Percentiles rank a stretch among this genome's conserved stretches.
These are phyloP conservation scores for Bombus turneri DNA, from an alignment of 1,140 invertebrate genomes.

Conservation along the genomic window DNA sequence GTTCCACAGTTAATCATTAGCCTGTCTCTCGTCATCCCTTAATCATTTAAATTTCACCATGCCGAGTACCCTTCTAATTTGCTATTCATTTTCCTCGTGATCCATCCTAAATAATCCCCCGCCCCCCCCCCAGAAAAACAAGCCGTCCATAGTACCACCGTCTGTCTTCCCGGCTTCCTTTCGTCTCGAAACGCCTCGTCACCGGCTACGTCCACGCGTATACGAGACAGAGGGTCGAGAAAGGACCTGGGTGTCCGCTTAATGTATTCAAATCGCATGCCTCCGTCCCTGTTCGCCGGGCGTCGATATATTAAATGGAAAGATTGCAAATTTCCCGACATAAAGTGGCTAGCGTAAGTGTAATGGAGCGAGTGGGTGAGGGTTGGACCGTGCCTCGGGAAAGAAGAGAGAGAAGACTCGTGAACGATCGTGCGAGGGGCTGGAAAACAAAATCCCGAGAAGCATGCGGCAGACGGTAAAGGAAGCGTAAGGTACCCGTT, in stretches of 20 bases:
- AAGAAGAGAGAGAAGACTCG: constrained; percentile 80
- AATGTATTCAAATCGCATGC: constrained; percentile 81
- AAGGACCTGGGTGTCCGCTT: constrained; percentile 61
- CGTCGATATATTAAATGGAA: constrained; percentile 83
- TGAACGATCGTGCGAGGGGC: constrained; percentile 76
- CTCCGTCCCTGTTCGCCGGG: constrained; percentile 58
- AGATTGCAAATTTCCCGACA: constrained; percentile 83
- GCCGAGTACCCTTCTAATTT: background rate
- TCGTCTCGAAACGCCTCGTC: background rate
- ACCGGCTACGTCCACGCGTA: background rate
- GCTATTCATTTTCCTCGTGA: constrained; percentile 70
- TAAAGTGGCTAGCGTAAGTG: constrained; percentile 81
- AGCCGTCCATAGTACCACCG: background rate
- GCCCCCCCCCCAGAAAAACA: background rate
- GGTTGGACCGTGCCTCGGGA: constrained; percentile 67
- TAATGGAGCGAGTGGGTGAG: constrained; percentile 76
- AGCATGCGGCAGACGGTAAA: constrained; percentile 56
- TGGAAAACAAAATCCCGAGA: constrained; percentile 3
- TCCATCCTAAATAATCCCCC: background rate
- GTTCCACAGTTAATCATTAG: too few relatives aligned
- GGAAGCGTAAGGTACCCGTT: constrained; percentile 22
- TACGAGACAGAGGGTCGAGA: constrained; percentile 36
- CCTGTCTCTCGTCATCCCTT: too few relatives aligned
- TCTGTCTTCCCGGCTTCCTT: background rate
- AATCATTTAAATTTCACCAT: background rate